Conservation (phyloP, 1,140 invertebrate species). For the Arctopsyche grandis region DNA sequence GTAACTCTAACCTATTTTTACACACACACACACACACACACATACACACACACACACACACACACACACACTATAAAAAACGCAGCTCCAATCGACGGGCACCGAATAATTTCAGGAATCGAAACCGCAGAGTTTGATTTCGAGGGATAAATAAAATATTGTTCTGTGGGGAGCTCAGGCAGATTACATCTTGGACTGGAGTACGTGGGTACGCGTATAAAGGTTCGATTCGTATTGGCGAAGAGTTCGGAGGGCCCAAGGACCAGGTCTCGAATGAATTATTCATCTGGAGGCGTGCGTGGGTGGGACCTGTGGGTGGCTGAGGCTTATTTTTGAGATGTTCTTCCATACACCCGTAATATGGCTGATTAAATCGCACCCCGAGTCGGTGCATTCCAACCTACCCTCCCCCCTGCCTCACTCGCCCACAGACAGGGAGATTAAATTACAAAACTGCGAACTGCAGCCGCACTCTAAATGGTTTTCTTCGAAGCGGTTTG, state of each 20-base stretch:
- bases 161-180: conserved; percentile 7
- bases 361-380: conserved; percentile 45
- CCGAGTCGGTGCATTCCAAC: no score
- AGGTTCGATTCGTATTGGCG: conserved; percentile 35
- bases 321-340: conserved; percentile 46
- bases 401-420: no score
- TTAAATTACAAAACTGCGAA: conserved; percentile 26
- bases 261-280: conserved; percentile 40
- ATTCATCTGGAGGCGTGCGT: conserved; percentile 43
- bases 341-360: conserved; percentile 35
- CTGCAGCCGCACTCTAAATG: conserved; percentile 5
- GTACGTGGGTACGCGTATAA: conserved; percentile 26
- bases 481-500: conserved; percentile 7
- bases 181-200: conserved; percentile 36
- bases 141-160: conserved; percentile 38
- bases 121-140: background rate
- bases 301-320: background rate
- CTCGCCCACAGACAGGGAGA: background rate
- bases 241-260: conserved; percentile 15
- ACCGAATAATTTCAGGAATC: no score
- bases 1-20: no score
- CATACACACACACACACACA: no score
- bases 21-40: no score
- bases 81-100: no score
- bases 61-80: no score